Evolutionary conservation across 2,113 vertebrate species (phyloP).

Genomic region (Campylorhamphus procurvoides): DNA sequence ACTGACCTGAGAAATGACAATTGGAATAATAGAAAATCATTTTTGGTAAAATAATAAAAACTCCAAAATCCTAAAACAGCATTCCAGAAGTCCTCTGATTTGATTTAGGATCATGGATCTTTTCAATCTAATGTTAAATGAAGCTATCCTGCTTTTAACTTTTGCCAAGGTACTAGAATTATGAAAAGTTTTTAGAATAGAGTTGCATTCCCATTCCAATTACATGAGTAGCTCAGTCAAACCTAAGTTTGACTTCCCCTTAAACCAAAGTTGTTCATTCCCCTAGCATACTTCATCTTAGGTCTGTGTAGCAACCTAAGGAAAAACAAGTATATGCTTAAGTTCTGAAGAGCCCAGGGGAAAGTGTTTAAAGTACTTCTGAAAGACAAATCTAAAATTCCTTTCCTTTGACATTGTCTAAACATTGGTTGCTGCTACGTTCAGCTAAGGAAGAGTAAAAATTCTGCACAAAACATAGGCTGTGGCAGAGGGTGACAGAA

Average conservation of each 20-base stretch:
- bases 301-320: background rate
- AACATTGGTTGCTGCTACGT: background rate
- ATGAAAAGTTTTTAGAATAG: background rate
- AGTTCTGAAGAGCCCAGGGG: background rate
- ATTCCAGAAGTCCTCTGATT: background rate
- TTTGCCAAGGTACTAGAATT: background rate
- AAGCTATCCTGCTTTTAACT: background rate
- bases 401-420: background rate
- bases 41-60: background rate
- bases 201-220: background rate
- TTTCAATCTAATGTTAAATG: background rate
- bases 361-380: background rate
- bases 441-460: background rate
- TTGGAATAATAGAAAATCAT: background rate
- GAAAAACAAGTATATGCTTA: background rate
- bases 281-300: background rate
- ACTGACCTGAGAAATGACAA: background rate
- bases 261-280: background rate
- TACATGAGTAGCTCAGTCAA: background rate
- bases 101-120: background rate
- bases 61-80: background rate
- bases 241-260: background rate
- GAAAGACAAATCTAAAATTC: background rate
- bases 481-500: background rate
- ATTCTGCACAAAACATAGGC: background rate